Evolutionary conservation across 2,113 vertebrate species (phyloP).

Genomic region (Rhinolophus ferrumequinum): DNA sequence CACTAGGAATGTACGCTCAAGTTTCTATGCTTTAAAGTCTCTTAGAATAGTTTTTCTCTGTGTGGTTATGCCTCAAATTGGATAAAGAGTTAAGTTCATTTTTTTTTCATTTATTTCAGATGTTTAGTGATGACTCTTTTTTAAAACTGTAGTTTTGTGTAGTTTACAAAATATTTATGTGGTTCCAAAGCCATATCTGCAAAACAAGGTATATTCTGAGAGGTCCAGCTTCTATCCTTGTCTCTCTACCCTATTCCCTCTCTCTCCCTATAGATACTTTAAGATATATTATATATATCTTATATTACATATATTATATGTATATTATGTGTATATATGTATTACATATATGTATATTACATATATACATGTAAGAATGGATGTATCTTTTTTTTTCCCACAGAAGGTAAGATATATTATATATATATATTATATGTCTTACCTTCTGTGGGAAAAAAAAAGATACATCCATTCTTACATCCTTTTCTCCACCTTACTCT

Average conservation of each 20-base stretch:
- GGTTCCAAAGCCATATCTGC: not conserved
- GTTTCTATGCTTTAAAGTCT: not conserved
- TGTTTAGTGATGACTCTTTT: not conserved
- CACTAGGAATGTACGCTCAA: not conserved
- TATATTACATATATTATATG: too few relatives aligned
- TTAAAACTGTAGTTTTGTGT: not conserved
- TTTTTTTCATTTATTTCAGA: not conserved
- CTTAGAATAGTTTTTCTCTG: not conserved
- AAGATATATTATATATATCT: too few relatives aligned
- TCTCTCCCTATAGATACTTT: not conserved
- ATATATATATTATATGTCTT: too few relatives aligned
- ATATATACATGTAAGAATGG: too few relatives aligned
- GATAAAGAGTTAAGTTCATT: not conserved
- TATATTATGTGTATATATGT: too few relatives aligned
- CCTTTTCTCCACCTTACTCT: not conserved
- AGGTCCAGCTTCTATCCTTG: not conserved
- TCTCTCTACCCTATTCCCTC: not conserved
- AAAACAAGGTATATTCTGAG: not conserved
- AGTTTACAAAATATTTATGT: not conserved
- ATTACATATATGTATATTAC: too few relatives aligned
- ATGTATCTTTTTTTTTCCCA: too few relatives aligned
- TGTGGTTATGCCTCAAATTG: not conserved
- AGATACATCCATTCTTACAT: not conserved
- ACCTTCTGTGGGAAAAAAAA: not conserved
- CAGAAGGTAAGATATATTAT: too few relatives aligned